Base-by-base conservation (phyloP, 2,888 invertebrate species). In the Gonocerus acuteangulatus region DNA sequence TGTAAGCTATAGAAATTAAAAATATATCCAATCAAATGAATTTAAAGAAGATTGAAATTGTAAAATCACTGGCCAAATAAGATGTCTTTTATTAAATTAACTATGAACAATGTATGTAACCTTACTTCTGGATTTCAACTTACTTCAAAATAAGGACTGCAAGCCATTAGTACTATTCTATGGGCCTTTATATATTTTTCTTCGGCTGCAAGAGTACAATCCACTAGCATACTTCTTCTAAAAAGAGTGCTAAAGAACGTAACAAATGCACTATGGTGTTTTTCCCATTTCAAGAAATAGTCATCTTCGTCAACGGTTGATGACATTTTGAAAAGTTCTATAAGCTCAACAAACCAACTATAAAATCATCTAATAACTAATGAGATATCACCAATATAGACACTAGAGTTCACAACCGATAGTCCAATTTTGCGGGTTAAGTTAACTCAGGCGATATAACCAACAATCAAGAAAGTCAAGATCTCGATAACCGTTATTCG, bases 91-190 rank as follows among this genome's bases (percentile, higher is more conserved):
- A n/a, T n/a, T n/a, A n/a, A n/a, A n/a, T n/a, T n/a, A n/a, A n/a
- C n/a, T n/a, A n/a, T n/a, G n/a, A n/a, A n/a, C n/a, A n/a, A n/a
- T n/a, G n/a, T n/a, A n/a, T n/a, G n/a, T n/a, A n/a, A n/a, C n/a
- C n/a, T n/a, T n/a, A n/a, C n/a, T n/a, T n/a, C n/a, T n/a, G n/a
- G n/a, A n/a, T n/a, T n/a, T 9, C 22, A 15, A 22, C 48, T 52
- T 56, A 63, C 63, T 48, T 63, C 60, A 47, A 63, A 56, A 49
- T 63, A 63, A 36, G 63, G 63, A 49, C 63, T 63, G 39, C 63
- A 63, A 9, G 63, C 60, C 63, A 63, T 63, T n/a, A 63, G 42
- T 16, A 63, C 63, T 13, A 63, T 61, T 32, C 63, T 60, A 34
- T 63, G 63, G 19, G 60, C 63, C 36, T 63, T 60, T 9, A 63